Conservation (phyloP, 2,888 invertebrate genomes). For the Odontothrips loti region DNA sequence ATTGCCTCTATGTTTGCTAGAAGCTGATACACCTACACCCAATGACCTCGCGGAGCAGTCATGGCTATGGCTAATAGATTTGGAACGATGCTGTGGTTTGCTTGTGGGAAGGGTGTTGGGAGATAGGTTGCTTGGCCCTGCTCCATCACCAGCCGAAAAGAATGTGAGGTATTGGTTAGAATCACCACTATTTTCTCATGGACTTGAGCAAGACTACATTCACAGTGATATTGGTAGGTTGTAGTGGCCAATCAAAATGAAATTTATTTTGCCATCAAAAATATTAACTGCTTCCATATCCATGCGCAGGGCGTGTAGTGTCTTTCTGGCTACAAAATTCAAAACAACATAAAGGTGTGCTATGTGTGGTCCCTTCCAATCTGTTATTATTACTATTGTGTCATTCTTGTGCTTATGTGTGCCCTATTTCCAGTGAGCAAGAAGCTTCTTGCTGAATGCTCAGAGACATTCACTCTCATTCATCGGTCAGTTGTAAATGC, state of each 20-base stretch:
- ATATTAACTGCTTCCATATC: neutral
- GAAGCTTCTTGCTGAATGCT: neutral
- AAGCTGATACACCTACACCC: constrained; percentile 52
- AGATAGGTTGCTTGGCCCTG: constrained; percentile 53
- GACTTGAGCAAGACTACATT: constrained; percentile 40
- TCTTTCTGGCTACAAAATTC: neutral
- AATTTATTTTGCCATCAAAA: neutral
- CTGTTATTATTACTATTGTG: neutral
- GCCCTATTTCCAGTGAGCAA: neutral
- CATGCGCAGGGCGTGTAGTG: neutral
- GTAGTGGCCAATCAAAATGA: neutral
- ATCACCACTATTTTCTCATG: constrained; percentile 47
- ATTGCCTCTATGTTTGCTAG: constrained; percentile 39
- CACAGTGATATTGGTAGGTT: neutral
- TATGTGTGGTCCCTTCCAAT: neutral
- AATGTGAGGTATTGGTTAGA: constrained; percentile 49
- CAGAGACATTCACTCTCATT: neutral
- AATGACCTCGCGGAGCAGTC: constrained; percentile 48
- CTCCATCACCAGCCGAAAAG: constrained; percentile 48
- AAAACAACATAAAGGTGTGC: neutral
- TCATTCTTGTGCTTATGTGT: neutral
- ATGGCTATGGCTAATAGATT: constrained; percentile 58
- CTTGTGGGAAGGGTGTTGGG: constrained; percentile 57
- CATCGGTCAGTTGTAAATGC: neutral
- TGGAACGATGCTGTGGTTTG: constrained; percentile 57